A percentile compares a stretch with the other conserved stretches of the same genome.
Evolutionary conservation across 2,797 vertebrate species (phyloP).

Genomic region (Rhynchonycteris naso): DNA sequence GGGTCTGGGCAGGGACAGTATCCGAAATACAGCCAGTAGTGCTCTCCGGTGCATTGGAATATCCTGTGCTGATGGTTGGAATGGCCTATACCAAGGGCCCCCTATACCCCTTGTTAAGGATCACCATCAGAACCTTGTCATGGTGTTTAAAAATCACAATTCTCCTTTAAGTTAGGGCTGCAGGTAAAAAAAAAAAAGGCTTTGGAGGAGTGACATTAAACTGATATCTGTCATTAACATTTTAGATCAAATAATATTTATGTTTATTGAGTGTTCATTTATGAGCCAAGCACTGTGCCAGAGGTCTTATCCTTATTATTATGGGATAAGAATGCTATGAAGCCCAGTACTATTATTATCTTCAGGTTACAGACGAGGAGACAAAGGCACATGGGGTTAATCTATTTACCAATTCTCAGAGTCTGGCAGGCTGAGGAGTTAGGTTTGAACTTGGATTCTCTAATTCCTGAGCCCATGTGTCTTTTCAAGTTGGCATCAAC

Average conservation of each 20-base stretch:
- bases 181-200: slow-evolving; percentile 44
- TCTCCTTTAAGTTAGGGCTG: not conserved
- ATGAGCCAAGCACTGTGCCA: not conserved
- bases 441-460: not conserved
- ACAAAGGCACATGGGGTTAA: not conserved
- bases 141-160: not conserved
- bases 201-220: not conserved
- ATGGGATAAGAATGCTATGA: not conserved
- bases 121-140: not conserved
- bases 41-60: not conserved
- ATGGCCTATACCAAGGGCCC: not conserved
- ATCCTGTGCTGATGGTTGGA: not conserved
- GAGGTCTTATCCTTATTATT: slow-evolving; percentile 2
- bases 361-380: not conserved
- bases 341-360: not conserved
- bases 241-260: not conserved
- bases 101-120: not conserved
- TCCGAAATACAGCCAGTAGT: not conserved
- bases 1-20: not conserved
- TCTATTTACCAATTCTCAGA: not conserved
- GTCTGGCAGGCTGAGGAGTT: not conserved
- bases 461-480: not conserved
- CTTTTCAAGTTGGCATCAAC: not conserved
- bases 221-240: not conserved
- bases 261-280: not conserved